Conservation (phyloP, 2,113 vertebrate genomes). For the Rhodinocichla rosea region DNA sequence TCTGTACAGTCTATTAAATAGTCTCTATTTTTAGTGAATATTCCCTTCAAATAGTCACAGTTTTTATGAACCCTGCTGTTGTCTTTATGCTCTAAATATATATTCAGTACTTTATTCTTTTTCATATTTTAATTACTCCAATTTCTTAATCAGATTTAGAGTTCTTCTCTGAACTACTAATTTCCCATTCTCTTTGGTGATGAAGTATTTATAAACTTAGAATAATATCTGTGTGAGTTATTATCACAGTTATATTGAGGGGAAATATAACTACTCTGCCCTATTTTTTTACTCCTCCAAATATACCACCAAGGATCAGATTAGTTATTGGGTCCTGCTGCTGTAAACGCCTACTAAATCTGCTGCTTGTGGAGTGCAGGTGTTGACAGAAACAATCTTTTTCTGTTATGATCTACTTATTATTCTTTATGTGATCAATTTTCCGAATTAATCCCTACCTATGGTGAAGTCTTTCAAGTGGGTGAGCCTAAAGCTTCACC, state of each 20-base stretch:
- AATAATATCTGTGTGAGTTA: neutral
- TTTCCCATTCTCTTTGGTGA: neutral
- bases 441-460: neutral
- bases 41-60: neutral
- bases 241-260: neutral
- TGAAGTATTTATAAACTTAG: neutral
- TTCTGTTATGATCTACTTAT: neutral
- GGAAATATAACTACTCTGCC: neutral
- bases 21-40: neutral
- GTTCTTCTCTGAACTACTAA: neutral
- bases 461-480: neutral
- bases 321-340: neutral
- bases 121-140: neutral
- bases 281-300: neutral
- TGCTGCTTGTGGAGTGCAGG: neutral
- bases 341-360: neutral
- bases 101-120: neutral
- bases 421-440: neutral
- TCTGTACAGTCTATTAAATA: neutral
- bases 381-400: neutral
- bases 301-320: neutral
- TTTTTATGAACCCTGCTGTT: neutral
- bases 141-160: neutral
- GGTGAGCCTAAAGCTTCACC: neutral
- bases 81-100: neutral